A percentile compares a stretch with the other conserved stretches of the same genome.
Evolutionary conservation across 2,113 vertebrate species (phyloP).

Genomic region (Elephantulus edwardii): DNA sequence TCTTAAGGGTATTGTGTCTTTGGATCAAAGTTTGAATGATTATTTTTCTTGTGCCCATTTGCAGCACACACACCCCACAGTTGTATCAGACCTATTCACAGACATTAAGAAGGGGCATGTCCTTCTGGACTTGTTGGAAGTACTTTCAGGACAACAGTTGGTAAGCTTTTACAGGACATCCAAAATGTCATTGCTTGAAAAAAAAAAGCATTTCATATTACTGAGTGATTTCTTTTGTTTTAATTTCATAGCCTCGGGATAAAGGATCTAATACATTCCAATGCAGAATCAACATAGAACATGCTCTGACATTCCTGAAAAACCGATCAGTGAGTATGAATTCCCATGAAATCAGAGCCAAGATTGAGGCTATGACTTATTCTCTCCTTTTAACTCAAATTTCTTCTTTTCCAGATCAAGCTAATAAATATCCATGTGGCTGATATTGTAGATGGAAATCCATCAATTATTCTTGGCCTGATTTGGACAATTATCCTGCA

Average conservation of each 20-base stretch:
- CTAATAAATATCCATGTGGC: slow-evolving; percentile 97
- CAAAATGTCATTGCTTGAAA: slow-evolving; percentile 78
- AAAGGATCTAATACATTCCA: slow-evolving; percentile 92
- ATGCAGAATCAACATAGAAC: slow-evolving; percentile 94
- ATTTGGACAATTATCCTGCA: slow-evolving; percentile 98
- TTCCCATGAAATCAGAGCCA: slow-evolving; percentile 39
- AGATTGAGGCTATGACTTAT: slow-evolving; percentile 46
- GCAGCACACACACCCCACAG: slow-evolving; percentile 88
- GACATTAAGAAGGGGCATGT: slow-evolving; percentile 92
- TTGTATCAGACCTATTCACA: slow-evolving; percentile 90
- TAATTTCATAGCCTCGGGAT: slow-evolving; percentile 89
- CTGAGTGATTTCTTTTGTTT: slow-evolving; percentile 49
- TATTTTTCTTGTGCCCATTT: slow-evolving; percentile 62
- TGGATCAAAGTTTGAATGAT: neutral
- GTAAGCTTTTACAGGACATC: slow-evolving; percentile 84
- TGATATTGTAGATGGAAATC: slow-evolving; percentile 95
- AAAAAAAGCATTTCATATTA: slow-evolving; percentile 35
- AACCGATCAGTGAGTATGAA: slow-evolving; percentile 90
- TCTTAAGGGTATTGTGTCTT: slow-evolving; percentile 12
- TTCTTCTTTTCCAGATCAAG: slow-evolving; percentile 88
- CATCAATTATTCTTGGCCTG: slow-evolving; percentile 96
- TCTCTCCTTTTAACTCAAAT: slow-evolving; percentile 71
- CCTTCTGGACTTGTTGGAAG: slow-evolving; percentile 96
- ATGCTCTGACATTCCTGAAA: slow-evolving; percentile 92
- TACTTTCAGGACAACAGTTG: slow-evolving; percentile 92